Evolutionary conservation across 1,140 invertebrate species (phyloP).

Genomic region (Macrobrachium rosenbergii): DNA sequence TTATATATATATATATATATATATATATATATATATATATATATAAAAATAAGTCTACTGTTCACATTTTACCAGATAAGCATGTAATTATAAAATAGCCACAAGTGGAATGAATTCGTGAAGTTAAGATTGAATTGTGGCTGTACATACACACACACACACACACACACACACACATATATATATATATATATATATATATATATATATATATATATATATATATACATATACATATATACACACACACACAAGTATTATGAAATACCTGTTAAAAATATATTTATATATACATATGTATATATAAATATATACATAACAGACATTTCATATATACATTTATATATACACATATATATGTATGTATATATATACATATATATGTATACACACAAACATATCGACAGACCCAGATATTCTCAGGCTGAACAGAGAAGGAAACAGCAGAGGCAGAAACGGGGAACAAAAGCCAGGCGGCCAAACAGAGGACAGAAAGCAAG

Average conservation of each 20-base stretch:
- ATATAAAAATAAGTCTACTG: no score
- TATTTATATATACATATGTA: background rate
- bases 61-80: no score
- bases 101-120: no score
- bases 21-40: no score
- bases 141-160: no score
- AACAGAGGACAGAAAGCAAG: no score
- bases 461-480: no score
- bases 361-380: background rate
- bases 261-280: background rate
- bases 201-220: slow-evolving; percentile 13
- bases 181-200: slow-evolving; percentile 1
- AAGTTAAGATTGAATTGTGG: no score
- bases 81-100: no score
- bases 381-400: background rate
- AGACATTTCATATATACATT: background rate
- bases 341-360: background rate
- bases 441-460: no score
- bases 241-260: background rate
- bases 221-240: slow-evolving; percentile 6
- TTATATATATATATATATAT: slow-evolving; percentile 20
- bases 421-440: no score
- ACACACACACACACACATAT: background rate
- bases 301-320: background rate
- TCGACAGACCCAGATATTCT: no score